Conservation (phyloP, 2,888 invertebrate species). For the Achlya flavicornis region DNA sequence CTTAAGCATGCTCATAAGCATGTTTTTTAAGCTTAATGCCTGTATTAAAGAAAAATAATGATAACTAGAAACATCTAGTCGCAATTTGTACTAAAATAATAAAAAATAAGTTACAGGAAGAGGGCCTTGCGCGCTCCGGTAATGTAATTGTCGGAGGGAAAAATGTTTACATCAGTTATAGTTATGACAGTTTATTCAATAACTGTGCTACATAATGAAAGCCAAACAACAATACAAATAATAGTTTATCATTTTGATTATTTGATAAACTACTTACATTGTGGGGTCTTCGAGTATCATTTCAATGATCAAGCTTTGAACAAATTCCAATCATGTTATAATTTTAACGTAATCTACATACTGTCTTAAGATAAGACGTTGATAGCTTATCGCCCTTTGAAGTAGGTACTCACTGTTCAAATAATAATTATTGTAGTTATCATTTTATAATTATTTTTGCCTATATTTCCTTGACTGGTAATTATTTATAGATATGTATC, state of each 20-base stretch:
- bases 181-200: not conserved
- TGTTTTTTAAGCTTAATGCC: not conserved
- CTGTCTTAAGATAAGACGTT: not conserved
- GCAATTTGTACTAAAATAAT: not conserved
- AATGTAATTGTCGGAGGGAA: not conserved
- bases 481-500: constrained; percentile 8
- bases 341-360: constrained; percentile 4
- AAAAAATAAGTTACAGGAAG: not conserved
- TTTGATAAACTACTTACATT: not conserved
- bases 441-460: constrained; percentile 8
- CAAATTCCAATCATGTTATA: not conserved
- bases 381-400: constrained; percentile 10
- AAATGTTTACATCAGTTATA: not conserved
- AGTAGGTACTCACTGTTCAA: constrained; percentile 1
- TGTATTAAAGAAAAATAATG: not conserved
- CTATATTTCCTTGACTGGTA: constrained; percentile 1
- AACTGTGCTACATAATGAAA: not conserved
- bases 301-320: not conserved
- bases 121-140: not conserved
- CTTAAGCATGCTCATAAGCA: too few species aligned
- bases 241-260: not conserved
- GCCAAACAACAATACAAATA: not conserved
- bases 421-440: constrained; percentile 11
- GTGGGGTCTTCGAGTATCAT: not conserved
- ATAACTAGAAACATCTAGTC: not conserved